A percentile compares a stretch with the other conserved stretches of the same genome.
Evolutionary conservation across 2,797 vertebrate species (phyloP).

Genomic region (Ibycter americanus): DNA sequence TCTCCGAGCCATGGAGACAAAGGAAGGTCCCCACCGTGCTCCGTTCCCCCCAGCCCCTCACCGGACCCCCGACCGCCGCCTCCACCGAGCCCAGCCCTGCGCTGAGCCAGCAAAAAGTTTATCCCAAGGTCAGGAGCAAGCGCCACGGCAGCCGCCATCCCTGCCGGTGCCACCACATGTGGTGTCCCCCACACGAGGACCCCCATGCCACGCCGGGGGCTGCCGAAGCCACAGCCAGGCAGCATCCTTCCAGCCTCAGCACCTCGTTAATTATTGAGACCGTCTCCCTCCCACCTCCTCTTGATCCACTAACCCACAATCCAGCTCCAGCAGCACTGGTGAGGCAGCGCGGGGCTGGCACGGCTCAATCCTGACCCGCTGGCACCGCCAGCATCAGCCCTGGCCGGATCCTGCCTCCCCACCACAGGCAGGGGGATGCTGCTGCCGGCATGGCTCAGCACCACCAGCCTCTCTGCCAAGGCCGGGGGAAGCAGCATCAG

Average conservation of each 20-base stretch:
- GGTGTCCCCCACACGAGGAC: rapidly evolving
- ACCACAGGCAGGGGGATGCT: rapidly evolving
- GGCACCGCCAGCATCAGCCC: not conserved
- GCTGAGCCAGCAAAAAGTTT: not conserved
- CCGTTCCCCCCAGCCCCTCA: not conserved
- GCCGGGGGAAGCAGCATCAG: not conserved
- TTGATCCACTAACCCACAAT: not conserved
- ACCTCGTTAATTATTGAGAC: not conserved
- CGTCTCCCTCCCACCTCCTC: rapidly evolving
- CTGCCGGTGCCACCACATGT: rapidly evolving
- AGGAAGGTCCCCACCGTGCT: rapidly evolving
- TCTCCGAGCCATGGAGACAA: not conserved
- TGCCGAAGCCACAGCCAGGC: not conserved
- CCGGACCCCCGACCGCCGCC: rapidly evolving
- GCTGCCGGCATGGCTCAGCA: not conserved
- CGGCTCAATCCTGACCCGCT: rapidly evolving
- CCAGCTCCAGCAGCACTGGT: rapidly evolving
- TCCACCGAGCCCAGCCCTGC: rapidly evolving
- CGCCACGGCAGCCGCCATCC: not conserved
- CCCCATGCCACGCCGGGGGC: rapidly evolving
- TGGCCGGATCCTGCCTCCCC: not conserved
- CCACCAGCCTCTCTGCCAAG: not conserved
- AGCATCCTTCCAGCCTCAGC: not conserved
- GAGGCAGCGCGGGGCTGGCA: not conserved
- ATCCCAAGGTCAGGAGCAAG: not conserved